Base-by-base conservation (phyloP, 2,113 vertebrate species). In the Lepus americanus region DNA sequence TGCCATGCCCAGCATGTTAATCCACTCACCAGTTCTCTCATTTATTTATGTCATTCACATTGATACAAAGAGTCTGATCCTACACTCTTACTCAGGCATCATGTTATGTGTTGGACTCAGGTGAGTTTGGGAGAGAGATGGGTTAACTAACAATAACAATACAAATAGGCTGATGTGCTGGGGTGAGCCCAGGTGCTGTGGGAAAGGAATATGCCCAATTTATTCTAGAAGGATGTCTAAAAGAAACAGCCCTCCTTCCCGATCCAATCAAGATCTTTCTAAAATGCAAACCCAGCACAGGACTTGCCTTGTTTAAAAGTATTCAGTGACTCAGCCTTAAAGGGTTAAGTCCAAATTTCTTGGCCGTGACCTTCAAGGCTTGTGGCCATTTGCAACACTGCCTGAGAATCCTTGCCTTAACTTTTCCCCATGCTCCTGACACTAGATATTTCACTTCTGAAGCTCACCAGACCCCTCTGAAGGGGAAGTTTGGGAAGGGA, bases 321-420 rank as follows among this genome's bases (percentile, higher is more conserved):
- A 87, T 59, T 81, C 39, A 94, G 9, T 86, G 92, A 64, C 44
- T 86, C 25, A 27, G 14, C 9, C 74, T 44, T 94, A 80, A 87
- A 91, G 77, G 6, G 87, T 69, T 77, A 92, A 94, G 85, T 85
- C n/a, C 49, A 81, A 36, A 72, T 90, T 82, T 96, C 81, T 86
- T 94, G 95, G 85, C 33, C 25, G 31, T 87, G 88, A 72, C 27
- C 69, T 73, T 87, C 44, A 84, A 86, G n/a, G 76, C 77, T 44
- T 93, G 44, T 66, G 27, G 66, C 90, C 39, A 83, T 85, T 77
- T 95, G 77, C 66, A 92, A 67, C 29, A 59, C 20, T 81, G 72
- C 61, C 9, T 79, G 83, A 94, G 78, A 31, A 84, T 67, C 84
- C 49, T 31, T 73, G n/a, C 29, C 33, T 74, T 78, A 72, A 61